These are phyloP conservation scores for Bradynema listronoti DNA, from an alignment of 1,140 invertebrate genomes.

Conservation along the genomic window DNA sequence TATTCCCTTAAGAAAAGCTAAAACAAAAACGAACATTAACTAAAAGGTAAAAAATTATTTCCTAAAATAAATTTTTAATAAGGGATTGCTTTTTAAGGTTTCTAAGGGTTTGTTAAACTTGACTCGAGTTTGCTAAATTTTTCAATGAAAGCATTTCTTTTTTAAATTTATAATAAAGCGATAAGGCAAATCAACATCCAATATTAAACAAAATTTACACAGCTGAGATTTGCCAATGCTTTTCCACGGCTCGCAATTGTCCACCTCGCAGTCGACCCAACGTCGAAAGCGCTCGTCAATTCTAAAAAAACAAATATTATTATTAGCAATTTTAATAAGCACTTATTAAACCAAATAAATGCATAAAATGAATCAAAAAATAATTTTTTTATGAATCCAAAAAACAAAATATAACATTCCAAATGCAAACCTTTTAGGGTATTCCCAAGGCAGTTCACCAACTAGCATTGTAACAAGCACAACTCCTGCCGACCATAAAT, in stretches of 20 bases:
- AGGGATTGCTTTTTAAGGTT: no score
- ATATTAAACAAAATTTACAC: conserved; percentile 23
- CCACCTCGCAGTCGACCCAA: conserved; percentile 13
- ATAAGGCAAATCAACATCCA: background rate
- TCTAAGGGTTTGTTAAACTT: no score
- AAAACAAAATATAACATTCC: background rate
- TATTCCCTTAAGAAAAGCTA: conserved; percentile 25
- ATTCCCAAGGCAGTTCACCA: conserved; percentile 64
- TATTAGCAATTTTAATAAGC: background rate
- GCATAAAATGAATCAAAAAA: background rate
- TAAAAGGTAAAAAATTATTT: no score
- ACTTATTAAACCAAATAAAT: conserved; percentile 7
- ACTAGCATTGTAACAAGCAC: conserved; percentile 83
- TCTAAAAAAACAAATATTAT: background rate
- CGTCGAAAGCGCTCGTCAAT: background rate
- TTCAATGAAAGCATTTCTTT: background rate
- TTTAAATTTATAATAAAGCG: no score
- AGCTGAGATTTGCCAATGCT: conserved; percentile 19
- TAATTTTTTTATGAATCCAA: background rate
- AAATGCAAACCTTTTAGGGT: conserved; percentile 12
- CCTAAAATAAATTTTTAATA: no score
- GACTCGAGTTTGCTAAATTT: background rate
- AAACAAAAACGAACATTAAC: no score
- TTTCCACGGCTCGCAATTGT: conserved; percentile 17
- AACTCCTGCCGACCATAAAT: conserved; percentile 91